Base-by-base conservation (phyloP, 2,797 vertebrate species). In the Scarus forsteni region DNA sequence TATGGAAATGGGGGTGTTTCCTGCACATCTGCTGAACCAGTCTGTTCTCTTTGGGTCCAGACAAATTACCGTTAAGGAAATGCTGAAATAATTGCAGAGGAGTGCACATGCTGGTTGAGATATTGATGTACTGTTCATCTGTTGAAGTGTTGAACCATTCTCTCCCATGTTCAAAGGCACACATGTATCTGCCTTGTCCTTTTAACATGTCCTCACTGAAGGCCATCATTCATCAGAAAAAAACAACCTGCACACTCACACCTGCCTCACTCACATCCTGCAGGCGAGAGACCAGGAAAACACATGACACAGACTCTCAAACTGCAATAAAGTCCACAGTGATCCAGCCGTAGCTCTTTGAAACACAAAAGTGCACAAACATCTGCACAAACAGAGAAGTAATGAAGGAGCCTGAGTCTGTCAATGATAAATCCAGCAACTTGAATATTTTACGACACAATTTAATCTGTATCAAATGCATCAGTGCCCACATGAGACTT, bases 21-120 rank as follows among this genome's bases (percentile, higher is more conserved):
- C 73, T 80, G 80, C 76, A 77, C 85, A 89, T 88, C 85, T 86
- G 87, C 70, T 81, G 55, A 42, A 57, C 55, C 80, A 61, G 54
- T 51, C 78, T 75, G 80, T 61, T 78, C 84, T 79, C 66, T 81
- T 77, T 79, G 59, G 76, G 50, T 70, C n/a, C 64, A 73, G 75
- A 86, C 59, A 79, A 85, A 79, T 80, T 14, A 65, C 73, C 75
- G 52, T 36, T 67, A 39, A 61, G 64, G 58, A 75, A 72, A 70
- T 44, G 59, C 12, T 60, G 56, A 51, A 80, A 74, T 67, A 65
- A 70, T 64, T 73, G 63, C 62, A 66, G 65, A 63, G 50, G 55
- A 60, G 8, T 3, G 4, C 0, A 18, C 38, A 35, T 40, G 56
- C 34, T 38, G 12, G 42, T 8, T 7, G 48, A 73, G 51, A 75